Conservation (phyloP, 1,140 invertebrate genomes). For the Apis dorsata region DNA sequence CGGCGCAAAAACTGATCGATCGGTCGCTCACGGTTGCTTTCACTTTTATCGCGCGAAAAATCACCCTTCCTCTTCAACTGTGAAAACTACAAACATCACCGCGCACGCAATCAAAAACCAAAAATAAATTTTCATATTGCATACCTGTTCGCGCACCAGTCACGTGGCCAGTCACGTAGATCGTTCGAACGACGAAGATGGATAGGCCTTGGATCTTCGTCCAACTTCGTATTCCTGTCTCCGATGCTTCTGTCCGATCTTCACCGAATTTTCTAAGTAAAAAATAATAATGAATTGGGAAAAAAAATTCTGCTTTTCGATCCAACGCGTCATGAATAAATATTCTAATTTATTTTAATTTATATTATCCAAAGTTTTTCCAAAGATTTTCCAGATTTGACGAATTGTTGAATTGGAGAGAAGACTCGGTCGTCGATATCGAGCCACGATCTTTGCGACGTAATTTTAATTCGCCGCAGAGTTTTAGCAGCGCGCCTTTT, state of each 20-base stretch:
- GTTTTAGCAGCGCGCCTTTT: not conserved
- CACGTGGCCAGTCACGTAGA: not conserved
- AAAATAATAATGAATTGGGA: no score
- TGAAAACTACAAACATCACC: not conserved
- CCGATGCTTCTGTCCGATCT: no score
- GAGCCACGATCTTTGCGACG: no score
- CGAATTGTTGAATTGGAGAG: no score
- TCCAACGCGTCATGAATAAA: no score
- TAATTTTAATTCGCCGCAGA: no score
- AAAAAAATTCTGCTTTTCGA: no score
- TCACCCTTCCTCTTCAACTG: not conserved
- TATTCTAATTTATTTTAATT: no score
- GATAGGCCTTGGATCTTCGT: constrained; percentile 30
- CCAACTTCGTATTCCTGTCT: not conserved
- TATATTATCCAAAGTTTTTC: no score
- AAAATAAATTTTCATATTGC: not conserved
- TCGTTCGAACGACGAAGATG: not conserved
- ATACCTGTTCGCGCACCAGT: constrained; percentile 7
- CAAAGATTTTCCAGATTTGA: no score
- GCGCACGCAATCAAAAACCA: not conserved
- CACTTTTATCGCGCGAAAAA: constrained; percentile 30
- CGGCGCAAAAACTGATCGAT: constrained; percentile 25
- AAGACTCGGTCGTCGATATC: no score
- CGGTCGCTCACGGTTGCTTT: constrained; percentile 26
- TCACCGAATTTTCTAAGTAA: no score